Evolutionary conservation across 2,797 vertebrate species (phyloP).

Genomic region (Notolabrus celidotus): DNA sequence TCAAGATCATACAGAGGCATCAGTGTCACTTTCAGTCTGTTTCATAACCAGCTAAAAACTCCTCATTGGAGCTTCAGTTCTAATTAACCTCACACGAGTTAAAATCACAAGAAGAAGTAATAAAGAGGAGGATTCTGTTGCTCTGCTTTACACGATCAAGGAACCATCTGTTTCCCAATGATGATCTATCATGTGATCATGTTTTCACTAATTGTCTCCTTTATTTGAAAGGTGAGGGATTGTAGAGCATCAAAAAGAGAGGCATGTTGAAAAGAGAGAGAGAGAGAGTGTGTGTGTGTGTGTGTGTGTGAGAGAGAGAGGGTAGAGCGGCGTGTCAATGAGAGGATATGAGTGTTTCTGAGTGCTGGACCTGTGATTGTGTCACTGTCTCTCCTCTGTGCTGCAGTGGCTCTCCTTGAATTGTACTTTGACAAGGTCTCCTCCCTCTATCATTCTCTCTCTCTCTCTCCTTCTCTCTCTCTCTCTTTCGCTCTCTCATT

Average conservation of each 20-base stretch:
- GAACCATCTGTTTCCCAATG: slow-evolving; percentile 27
- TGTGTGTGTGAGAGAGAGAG: too few relatives aligned
- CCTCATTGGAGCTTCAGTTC: too few relatives aligned
- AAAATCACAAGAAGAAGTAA: too few relatives aligned
- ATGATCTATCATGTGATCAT: slow-evolving; percentile 14
- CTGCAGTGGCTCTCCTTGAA: slow-evolving; percentile 63
- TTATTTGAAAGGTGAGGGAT: not conserved
- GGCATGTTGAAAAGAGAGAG: not conserved
- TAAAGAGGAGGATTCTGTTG: too few relatives aligned
- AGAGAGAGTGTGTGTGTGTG: too few relatives aligned
- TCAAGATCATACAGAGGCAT: too few relatives aligned
- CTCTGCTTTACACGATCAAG: slow-evolving; percentile 4
- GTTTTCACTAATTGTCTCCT: slow-evolving; percentile 11
- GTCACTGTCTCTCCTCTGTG: slow-evolving; percentile 37
- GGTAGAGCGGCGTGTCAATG: too few relatives aligned
- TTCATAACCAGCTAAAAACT: too few relatives aligned
- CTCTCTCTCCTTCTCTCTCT: not conserved
- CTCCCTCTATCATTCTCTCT: not conserved
- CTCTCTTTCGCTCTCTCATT: slow-evolving; percentile 27
- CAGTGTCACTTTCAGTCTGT: too few relatives aligned
- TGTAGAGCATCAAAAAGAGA: not conserved
- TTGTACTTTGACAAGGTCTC: slow-evolving; percentile 50
- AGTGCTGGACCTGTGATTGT: slow-evolving; percentile 17
- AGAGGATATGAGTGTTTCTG: not conserved
- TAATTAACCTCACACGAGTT: too few relatives aligned